These are phyloP conservation scores for Operophtera brumata DNA, from an alignment of 2,888 invertebrate species.

Conservation along the genomic window DNA sequence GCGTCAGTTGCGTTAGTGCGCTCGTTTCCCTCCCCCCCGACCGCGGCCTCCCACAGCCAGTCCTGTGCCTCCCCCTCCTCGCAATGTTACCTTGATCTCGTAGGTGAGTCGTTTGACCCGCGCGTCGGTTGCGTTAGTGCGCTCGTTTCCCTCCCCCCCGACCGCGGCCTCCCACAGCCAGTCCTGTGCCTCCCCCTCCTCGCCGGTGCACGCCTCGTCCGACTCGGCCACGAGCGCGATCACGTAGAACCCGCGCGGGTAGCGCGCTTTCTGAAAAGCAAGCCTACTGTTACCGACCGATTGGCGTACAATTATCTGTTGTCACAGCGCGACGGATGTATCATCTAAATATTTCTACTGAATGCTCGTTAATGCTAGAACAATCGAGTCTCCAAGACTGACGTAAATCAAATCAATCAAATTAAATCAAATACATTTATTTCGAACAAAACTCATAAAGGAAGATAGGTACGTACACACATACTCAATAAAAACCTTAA, in stretches of 20 bases:
- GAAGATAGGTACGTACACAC: too few relatives aligned
- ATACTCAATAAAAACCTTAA: too few relatives aligned
- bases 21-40: conserved; percentile 11
- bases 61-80: background rate
- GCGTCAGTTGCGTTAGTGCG: conserved; percentile 7
- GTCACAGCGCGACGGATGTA: too few relatives aligned
- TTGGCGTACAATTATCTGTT: too few relatives aligned
- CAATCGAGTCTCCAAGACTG: too few relatives aligned
- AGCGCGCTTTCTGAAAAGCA: conserved; percentile 30
- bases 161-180: conserved; percentile 60
- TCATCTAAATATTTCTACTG: too few relatives aligned
- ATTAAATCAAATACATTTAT: too few relatives aligned
- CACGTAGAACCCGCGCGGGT: conserved; percentile 64
- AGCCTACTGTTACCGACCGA: background rate
- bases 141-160: conserved; percentile 4
- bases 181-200: conserved; percentile 33
- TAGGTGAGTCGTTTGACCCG: conserved; percentile 46
- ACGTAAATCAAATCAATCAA: too few relatives aligned
- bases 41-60: conserved; percentile 42
- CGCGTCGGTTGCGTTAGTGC: conserved; percentile 6
- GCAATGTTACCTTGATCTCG: conserved; percentile 41
- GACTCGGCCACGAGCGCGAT: conserved; percentile 46
- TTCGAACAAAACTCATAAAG: too few relatives aligned
- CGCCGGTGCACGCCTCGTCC: conserved; percentile 50
- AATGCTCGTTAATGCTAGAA: too few relatives aligned